Conservation (phyloP, 2,888 invertebrate genomes). For the Melinaea menophilus region DNA sequence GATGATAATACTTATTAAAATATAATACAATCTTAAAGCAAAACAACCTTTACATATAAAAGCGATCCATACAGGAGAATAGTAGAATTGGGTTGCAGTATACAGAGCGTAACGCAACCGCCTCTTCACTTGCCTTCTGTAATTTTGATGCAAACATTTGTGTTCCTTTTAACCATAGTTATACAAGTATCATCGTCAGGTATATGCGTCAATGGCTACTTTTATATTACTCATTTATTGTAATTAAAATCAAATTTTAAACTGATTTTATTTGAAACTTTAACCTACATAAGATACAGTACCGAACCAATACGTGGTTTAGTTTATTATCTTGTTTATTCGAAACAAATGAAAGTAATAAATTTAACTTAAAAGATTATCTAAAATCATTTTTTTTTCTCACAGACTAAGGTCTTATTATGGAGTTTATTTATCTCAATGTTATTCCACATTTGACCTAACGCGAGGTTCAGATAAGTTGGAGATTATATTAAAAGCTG, state of each 20-base stretch:
- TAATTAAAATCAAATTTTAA: not conserved
- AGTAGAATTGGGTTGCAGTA: conserved; percentile 21
- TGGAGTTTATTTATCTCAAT: not conserved
- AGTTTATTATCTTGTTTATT: too few species aligned
- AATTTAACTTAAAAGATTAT: too few species aligned
- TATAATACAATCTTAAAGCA: too few species aligned
- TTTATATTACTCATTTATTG: not conserved
- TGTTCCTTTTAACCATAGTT: conserved; percentile 16
- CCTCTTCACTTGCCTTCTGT: conserved; percentile 9
- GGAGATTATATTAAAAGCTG: conserved; percentile 61
- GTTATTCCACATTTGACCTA: conserved; percentile 11
- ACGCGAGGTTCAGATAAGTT: conserved; percentile 35
- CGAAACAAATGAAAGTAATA: too few species aligned
- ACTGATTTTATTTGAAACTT: too few species aligned
- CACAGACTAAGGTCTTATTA: not conserved
- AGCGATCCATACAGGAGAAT: conserved; percentile 17
- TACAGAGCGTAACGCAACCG: conserved; percentile 9
- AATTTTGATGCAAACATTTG: conserved; percentile 20
- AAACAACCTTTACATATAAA: conserved; percentile 12
- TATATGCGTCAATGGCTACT: not conserved
- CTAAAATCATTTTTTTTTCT: too few species aligned
- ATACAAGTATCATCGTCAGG: not conserved
- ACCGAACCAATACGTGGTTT: too few species aligned
- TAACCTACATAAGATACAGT: too few species aligned
- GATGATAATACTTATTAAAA: too few species aligned